Percentiles rank a stretch among this genome's conserved stretches.
These are phyloP conservation scores for Drosophila pegasa DNA, from an alignment of 2,888 invertebrate genomes.

Conservation along the genomic window DNA sequence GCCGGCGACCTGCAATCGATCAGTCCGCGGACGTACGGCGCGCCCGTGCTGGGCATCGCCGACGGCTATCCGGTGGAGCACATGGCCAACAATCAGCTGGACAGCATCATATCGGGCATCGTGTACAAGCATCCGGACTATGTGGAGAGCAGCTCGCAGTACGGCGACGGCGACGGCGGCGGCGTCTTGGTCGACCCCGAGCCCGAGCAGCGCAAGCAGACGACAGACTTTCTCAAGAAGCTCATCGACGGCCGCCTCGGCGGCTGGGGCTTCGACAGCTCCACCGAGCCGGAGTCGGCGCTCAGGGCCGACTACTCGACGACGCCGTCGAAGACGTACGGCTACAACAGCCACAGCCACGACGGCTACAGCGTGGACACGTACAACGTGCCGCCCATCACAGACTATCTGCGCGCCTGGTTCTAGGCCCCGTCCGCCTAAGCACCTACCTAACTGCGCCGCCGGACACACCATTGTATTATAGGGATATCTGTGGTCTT, in stretches of 20 bases:
- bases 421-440: constrained; percentile 35
- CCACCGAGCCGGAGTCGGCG: constrained; percentile 54
- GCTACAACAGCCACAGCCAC: constrained; percentile 64
- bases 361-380: constrained; percentile 68
- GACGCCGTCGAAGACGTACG: constrained; percentile 60
- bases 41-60: constrained; percentile 30
- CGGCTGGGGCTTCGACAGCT: constrained; percentile 67
- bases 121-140: constrained; percentile 80
- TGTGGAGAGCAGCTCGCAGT: constrained; percentile 62
- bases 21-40: constrained; percentile 26
- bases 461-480: constrained; percentile 12
- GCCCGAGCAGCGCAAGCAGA: constrained; percentile 70
- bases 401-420: constrained; percentile 66
- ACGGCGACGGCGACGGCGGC: constrained; percentile 70
- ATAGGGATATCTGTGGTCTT: constrained; percentile 16
- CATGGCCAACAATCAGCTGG: constrained; percentile 71
- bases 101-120: constrained; percentile 79
- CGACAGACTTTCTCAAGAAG: constrained; percentile 75
- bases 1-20: constrained; percentile 60
- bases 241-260: constrained; percentile 73
- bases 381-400: constrained; percentile 63
- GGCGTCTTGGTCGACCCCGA: constrained; percentile 76
- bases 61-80: constrained; percentile 65
- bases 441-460: neutral
- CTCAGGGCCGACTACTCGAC: constrained; percentile 52